phyloP scores from a whole-genome alignment of 2,113 vertebrate species.

The Plotosus lineatus region DNA sequence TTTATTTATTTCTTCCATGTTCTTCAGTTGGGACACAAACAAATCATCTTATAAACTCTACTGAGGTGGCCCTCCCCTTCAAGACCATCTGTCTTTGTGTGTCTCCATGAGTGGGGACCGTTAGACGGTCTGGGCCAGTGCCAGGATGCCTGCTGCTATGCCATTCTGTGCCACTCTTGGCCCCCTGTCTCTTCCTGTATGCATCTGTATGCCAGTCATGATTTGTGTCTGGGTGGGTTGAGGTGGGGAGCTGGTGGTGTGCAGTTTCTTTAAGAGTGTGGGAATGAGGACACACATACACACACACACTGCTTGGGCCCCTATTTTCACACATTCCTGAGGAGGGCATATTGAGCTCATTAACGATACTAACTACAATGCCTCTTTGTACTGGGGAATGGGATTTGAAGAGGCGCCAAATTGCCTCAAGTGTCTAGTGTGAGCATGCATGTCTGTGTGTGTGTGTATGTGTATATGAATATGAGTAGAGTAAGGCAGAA shows the following conservation, averaged over 20 bases:
- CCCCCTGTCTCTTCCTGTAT: conserved; percentile 9
- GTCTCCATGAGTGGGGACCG: conserved; percentile 21
- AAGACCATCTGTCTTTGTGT: conserved; percentile 38
- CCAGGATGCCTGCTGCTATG: conserved; percentile 26
- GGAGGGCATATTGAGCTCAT: conserved; percentile 76
- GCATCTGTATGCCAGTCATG: conserved; percentile 71
- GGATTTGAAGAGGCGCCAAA: conserved; percentile 68
- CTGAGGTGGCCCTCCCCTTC: conserved; percentile 21
- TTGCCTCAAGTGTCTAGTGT: conserved; percentile 63
- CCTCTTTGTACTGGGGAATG: conserved; percentile 70
- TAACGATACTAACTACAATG: conserved; percentile 76
- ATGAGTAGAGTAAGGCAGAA: conserved; percentile 3
- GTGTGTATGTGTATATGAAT: conserved; percentile 16
- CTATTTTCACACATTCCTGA: conserved; percentile 76
- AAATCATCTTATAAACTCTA: conserved; percentile 3
- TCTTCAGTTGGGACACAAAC: conserved; percentile 13
- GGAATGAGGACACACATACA: conserved; percentile 51
- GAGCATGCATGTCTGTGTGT: conserved; percentile 42
- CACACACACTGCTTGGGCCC: conserved; percentile 56
- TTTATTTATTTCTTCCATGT: neutral
- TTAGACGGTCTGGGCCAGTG: conserved; percentile 25
- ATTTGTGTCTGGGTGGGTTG: conserved; percentile 35
- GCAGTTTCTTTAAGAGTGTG: conserved; percentile 49
- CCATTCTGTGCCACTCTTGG: conserved; percentile 29
- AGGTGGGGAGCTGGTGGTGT: conserved; percentile 14